phyloP scores from a whole-genome alignment of 2,888 invertebrate genomes.

The Glyphotaelius pellucidus region DNA sequence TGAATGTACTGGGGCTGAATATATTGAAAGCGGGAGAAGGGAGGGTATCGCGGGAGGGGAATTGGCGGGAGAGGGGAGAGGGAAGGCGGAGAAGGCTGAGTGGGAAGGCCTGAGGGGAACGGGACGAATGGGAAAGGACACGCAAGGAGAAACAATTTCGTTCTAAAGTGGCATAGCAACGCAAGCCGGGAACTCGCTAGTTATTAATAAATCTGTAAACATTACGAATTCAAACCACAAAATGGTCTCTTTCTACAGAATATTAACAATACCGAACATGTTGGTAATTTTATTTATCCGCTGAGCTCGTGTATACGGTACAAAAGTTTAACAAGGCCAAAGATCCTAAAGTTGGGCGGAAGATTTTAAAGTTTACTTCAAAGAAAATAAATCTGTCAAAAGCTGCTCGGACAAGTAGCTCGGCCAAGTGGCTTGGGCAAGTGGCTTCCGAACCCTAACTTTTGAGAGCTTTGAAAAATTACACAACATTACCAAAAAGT shows the following conservation, averaged over 20 bases:
- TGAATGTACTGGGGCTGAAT: too few relatives aligned
- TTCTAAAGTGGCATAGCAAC: too few relatives aligned
- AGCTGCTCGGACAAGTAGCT: background rate
- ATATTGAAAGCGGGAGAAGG: too few relatives aligned
- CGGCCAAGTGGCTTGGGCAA: background rate
- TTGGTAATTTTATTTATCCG: background rate
- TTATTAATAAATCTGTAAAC: too few relatives aligned
- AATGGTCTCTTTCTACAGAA: background rate
- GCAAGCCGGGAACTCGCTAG: too few relatives aligned
- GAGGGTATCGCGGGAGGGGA: too few relatives aligned
- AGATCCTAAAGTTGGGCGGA: background rate
- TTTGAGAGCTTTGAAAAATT: background rate
- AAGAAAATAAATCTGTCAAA: background rate
- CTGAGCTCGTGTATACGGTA: background rate
- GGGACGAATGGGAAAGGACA: too few relatives aligned
- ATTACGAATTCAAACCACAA: background rate
- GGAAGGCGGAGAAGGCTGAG: too few relatives aligned
- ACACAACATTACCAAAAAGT: background rate
- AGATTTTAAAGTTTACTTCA: background rate
- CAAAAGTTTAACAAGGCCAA: background rate
- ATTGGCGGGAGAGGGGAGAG: too few relatives aligned
- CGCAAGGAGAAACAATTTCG: too few relatives aligned
- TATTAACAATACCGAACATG: background rate
- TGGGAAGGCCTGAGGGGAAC: too few relatives aligned
- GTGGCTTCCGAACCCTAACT: background rate